Evolutionary conservation across 2,113 vertebrate species (phyloP).

Genomic region (Platycercus adscitus): DNA sequence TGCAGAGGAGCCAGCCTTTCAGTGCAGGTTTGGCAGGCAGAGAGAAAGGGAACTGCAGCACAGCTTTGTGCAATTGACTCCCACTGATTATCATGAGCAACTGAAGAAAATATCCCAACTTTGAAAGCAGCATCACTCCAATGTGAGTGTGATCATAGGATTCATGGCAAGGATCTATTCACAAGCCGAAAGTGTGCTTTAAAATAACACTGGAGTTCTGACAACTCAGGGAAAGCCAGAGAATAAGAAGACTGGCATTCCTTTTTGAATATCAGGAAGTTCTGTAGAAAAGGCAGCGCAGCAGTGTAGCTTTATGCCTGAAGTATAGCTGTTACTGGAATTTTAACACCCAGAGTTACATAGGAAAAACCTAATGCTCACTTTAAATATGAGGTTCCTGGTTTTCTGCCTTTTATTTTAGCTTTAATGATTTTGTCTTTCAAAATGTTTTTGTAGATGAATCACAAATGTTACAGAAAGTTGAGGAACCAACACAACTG

Average conservation of each 20-base stretch:
- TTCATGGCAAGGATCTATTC: neutral
- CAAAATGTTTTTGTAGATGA: neutral
- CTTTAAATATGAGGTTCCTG: neutral
- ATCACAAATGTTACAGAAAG: neutral
- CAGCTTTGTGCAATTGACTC: constrained; percentile 31
- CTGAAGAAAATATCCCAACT: neutral
- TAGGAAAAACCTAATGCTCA: neutral
- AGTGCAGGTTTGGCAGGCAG: neutral
- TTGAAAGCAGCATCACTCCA: neutral
- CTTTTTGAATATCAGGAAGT: neutral
- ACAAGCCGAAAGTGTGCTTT: neutral
- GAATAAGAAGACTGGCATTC: neutral
- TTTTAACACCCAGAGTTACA: neutral
- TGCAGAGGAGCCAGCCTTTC: constrained; percentile 41
- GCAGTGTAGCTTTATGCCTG: neutral
- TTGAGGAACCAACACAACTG: neutral
- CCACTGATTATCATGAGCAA: neutral
- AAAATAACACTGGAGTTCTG: neutral
- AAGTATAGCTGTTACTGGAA: neutral
- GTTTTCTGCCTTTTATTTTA: neutral
- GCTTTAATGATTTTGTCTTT: neutral
- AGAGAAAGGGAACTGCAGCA: constrained; percentile 29
- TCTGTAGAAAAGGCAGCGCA: neutral
- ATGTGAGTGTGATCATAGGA: neutral
- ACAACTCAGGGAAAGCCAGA: neutral